Evolutionary conservation across 2,888 invertebrate genomes (phyloP).

Genomic region (Campaea margaritaria): DNA sequence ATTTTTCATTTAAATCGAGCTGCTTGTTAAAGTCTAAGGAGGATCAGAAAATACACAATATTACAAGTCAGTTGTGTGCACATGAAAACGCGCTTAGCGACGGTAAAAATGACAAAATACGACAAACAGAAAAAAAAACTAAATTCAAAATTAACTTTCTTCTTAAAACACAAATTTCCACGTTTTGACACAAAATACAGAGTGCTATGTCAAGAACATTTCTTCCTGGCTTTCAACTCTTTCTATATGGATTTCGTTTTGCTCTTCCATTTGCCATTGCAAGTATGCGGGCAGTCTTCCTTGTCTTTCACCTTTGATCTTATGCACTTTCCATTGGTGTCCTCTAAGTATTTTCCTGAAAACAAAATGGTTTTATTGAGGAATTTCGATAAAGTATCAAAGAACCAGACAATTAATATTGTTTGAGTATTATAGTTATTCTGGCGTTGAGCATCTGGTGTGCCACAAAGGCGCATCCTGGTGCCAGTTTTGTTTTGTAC

Average conservation of each 20-base stretch:
- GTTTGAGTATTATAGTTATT: neutral
- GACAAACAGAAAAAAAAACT: too few species aligned
- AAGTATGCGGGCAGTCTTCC: slow-evolving; percentile 75
- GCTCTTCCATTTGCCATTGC: slow-evolving; percentile 60
- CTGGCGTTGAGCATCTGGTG: neutral
- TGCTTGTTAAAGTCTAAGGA: too few species aligned
- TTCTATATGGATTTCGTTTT: slow-evolving; percentile 43
- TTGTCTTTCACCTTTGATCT: slow-evolving; percentile 73
- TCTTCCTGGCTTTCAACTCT: slow-evolving; percentile 41
- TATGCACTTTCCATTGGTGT: slow-evolving; percentile 75
- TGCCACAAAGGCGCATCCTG: slow-evolving; percentile 2
- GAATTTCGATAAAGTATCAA: neutral
- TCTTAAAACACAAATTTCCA: too few species aligned
- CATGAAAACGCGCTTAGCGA: too few species aligned
- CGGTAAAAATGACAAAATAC: too few species aligned
- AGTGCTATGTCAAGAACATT: too few species aligned
- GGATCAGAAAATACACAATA: too few species aligned
- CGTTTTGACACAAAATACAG: too few species aligned
- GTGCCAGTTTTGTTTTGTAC: neutral
- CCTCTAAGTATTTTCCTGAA: slow-evolving; percentile 79
- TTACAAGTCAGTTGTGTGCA: too few species aligned
- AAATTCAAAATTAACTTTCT: too few species aligned
- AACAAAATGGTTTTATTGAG: slow-evolving; percentile 27
- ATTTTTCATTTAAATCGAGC: too few species aligned
- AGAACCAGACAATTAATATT: neutral